Base-by-base conservation (phyloP, 2,797 vertebrate species). In the Calcarius lapponicus region DNA sequence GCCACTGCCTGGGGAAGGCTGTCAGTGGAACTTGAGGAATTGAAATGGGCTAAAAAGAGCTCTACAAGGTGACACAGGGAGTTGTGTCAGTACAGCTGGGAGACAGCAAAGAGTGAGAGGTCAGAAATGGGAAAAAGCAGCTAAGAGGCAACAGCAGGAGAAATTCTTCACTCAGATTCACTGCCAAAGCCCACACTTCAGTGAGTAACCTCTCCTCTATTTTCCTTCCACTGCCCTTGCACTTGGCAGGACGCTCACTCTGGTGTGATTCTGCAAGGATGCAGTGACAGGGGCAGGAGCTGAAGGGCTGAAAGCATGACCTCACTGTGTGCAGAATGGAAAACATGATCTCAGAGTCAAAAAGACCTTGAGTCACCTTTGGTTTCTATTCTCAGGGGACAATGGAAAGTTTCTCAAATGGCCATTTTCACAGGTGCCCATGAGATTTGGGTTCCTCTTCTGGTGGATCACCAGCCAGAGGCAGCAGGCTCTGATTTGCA, bases 381-480 rank as follows among this genome's bases (percentile, higher is more conserved):
- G 48, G 70, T 88, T 95, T 93, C 88, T 75, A 20, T 81, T 92
- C 73, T 34, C 47, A 61, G 28, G 12, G 42, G 62, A 79, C 29
- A 36, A 36, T 7, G 92, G 70, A 84, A 95, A 95, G 66, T 95
- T 94, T 84, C 80, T 75, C 62, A 81, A 92, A 47, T 10, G 19
- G 62, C 50, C 65, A 54, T 86, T 88, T 76, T 42, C 80, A 69
- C 36, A 79, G 62, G 8, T 67, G 75, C 72, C 84, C 70, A 47
- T 8, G n/a, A 65, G 47, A 43, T 81, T 22, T 84, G 47, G n/a
- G 45, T 86, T 97, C 90, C 95, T 81, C 73, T 91, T 94, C 86
- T 51, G 24, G n/a, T 10, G 58, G 57, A 80, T 7, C 0, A 0
- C n/a, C 70, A 81, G 54, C 31, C 65, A 88, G 43, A 78, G 32